Evolutionary conservation across 2,113 vertebrate species (phyloP), one percentile per base, ranked within the genome.

Genomic region (Callopanchax toddi): DNA sequence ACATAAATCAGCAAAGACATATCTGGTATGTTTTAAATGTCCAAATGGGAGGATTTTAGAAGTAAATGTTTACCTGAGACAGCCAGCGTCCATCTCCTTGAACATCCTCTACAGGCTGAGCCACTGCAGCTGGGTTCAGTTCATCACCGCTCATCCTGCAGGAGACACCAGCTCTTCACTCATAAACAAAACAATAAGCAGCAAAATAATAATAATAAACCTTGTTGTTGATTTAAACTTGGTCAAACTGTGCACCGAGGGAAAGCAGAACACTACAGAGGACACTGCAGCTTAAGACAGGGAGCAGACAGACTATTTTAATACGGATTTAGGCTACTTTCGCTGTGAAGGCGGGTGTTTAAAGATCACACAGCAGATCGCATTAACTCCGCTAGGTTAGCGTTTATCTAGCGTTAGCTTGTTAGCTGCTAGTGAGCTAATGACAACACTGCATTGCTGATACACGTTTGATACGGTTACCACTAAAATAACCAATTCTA

Each of bases 31-130:
- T 25, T 49, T 17, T 6, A 13, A 21, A 2, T 3, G 6, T 3
- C 23, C 6, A 26, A 25, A 5, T 32, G 16, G 29, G 10, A 20
- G 16, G 36, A 32, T 32, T 32, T 37, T 37, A 43, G 2, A n/a
- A 18, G 16, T 9, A 9, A 20, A 44, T 20, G 37, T 16, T 45
- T 50, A 99, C 97, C 96, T 97, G 96, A 18, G 96, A 95, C 91
- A 98, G 94, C 97, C 97, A 99, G 45, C 97, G 92, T 69, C 91
- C 94, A 21, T 99, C 97, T 2, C 96, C 96, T 69, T 97, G 96
- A 1, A 93, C 55, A 63, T 99, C 96, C 71, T 95, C 92, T 0
- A 95, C 95, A 0, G 92, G 93, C 10, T 91, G 90, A 0, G 96
- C 91, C 17, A 95, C 87, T 5, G 96, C 94, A 34, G 97, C 97